Evolutionary conservation across 92 coral and sea anemone species (phyloP).

Genomic region (Muricea muricata): DNA sequence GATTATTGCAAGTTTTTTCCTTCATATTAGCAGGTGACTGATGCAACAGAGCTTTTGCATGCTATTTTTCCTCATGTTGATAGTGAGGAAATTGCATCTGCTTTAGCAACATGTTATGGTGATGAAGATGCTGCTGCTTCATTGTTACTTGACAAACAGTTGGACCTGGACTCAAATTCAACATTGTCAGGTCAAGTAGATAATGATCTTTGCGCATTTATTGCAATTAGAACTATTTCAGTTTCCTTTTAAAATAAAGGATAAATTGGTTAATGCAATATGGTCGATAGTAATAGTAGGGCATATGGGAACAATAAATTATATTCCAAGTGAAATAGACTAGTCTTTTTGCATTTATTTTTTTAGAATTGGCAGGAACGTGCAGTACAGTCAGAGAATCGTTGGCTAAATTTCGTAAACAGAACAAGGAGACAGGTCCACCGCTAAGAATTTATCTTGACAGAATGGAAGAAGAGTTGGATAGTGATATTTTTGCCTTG

Average conservation of each 20-base stretch:
- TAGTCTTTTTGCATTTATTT: not conserved
- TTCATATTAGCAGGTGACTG: too few species aligned
- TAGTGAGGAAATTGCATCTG: not conserved
- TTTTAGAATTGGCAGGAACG: not conserved
- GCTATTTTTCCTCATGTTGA: not conserved
- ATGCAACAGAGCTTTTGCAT: not conserved
- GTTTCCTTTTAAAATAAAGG: too few species aligned
- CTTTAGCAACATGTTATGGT: conserved; percentile 15
- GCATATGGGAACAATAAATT: too few species aligned
- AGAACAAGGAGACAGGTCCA: conserved; percentile 16
- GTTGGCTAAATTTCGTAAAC: not conserved
- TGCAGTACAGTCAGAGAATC: conserved; percentile 16
- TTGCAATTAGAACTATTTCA: not conserved
- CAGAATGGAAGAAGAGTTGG: conserved; percentile 37
- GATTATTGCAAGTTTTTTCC: too few species aligned
- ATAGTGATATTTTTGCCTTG: conserved; percentile 31
- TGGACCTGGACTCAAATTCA: not conserved
- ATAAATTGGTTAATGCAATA: too few species aligned
- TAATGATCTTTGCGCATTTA: not conserved
- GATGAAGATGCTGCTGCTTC: conserved; percentile 32
- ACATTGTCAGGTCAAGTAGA: not conserved
- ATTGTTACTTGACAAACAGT: conserved; percentile 15
- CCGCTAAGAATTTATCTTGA: conserved; percentile 33
- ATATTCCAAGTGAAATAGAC: too few species aligned
- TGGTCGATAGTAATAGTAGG: too few species aligned